Evolutionary conservation across 2,113 vertebrate genomes (phyloP).

Genomic region (Cairina moschata): DNA sequence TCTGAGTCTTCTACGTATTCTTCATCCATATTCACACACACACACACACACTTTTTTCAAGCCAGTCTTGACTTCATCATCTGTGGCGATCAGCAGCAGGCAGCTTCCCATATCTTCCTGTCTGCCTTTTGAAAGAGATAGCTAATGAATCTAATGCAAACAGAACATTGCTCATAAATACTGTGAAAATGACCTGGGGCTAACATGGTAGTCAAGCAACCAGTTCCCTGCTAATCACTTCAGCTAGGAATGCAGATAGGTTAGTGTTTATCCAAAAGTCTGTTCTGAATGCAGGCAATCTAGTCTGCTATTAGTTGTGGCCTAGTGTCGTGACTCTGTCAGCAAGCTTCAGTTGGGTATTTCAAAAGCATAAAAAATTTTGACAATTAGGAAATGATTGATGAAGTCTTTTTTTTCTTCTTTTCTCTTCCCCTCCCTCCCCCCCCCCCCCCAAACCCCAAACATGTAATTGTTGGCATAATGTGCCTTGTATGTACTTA

Average conservation of each 20-base stretch:
- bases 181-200: neutral
- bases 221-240: neutral
- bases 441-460: neutral
- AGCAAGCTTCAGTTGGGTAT: neutral
- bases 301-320: rapidly evolving
- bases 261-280: neutral
- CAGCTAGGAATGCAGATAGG: neutral
- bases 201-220: neutral
- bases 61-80: neutral
- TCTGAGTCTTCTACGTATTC: neutral
- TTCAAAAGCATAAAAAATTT: neutral
- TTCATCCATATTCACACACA: rapidly evolving
- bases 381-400: neutral
- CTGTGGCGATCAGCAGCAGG: neutral
- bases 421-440: neutral
- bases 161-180: neutral
- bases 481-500: neutral
- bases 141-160: neutral
- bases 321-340: neutral
- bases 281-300: neutral
- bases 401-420: neutral
- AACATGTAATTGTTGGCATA: neutral
- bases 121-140: neutral
- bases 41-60: neutral
- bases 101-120: neutral